Conservation (phyloP, 2,113 vertebrate species). For the Pagrus major region DNA sequence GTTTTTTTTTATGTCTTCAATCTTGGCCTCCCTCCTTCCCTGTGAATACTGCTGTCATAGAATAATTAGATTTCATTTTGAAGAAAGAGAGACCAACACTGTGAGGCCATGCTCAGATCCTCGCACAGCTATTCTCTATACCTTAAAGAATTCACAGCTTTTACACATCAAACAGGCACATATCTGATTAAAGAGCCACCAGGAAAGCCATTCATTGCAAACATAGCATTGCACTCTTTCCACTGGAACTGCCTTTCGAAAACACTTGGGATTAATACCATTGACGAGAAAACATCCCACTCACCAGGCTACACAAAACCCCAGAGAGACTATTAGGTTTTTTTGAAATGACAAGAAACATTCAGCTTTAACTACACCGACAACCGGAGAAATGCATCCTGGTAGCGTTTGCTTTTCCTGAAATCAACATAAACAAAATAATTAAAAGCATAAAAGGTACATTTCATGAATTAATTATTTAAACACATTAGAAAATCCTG, state of each 20-base stretch:
- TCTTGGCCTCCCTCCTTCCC: constrained; percentile 53
- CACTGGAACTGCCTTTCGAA: constrained; percentile 13
- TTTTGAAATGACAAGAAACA: constrained; percentile 25
- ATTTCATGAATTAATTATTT: constrained; percentile 21
- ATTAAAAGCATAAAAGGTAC: not conserved
- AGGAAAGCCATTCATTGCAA: constrained; percentile 1
- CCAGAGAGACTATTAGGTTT: constrained; percentile 33
- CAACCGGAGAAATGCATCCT: constrained; percentile 8
- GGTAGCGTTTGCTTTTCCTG: constrained; percentile 6
- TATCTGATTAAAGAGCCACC: not conserved
- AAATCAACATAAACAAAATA: constrained; percentile 4
- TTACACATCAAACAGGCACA: constrained; percentile 12
- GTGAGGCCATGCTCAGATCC: constrained; percentile 31
- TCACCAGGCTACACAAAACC: constrained; percentile 22
- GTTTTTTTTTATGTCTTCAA: constrained; percentile 10
- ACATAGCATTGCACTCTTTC: not conserved
- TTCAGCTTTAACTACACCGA: constrained; percentile 26
- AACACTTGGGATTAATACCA: constrained; percentile 26
- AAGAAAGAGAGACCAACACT: constrained; percentile 23
- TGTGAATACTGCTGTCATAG: constrained; percentile 55
- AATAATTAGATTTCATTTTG: constrained; percentile 63
- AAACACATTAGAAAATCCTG: not conserved
- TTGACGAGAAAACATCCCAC: constrained; percentile 39
- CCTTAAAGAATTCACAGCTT: not conserved
- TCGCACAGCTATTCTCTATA: constrained; percentile 10